Conservation (phyloP, 2,113 vertebrate species). For the Zeus faber region DNA sequence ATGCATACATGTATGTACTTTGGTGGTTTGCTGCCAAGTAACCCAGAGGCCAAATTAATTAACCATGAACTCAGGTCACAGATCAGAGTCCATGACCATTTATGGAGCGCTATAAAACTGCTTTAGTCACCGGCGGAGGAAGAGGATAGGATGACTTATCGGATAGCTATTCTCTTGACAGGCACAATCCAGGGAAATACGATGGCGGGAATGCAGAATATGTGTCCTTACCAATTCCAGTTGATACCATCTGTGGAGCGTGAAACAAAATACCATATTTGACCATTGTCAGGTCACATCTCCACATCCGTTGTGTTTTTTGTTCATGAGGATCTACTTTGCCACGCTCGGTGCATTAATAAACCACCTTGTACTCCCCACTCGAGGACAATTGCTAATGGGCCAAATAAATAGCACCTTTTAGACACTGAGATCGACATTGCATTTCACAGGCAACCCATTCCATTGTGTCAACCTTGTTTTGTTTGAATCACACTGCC, state of each 20-base stretch:
- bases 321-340: slow-evolving; percentile 12
- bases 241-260: slow-evolving; percentile 4
- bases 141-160: slow-evolving; percentile 28
- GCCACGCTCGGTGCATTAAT: no score
- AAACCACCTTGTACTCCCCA: background rate
- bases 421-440: slow-evolving; percentile 10
- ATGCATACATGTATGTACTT: slow-evolving; percentile 5
- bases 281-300: background rate
- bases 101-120: slow-evolving; percentile 15
- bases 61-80: slow-evolving; percentile 8
- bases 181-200: slow-evolving; percentile 13
- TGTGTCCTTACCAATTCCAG: slow-evolving; percentile 3
- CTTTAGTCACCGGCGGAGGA: slow-evolving; percentile 9
- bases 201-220: slow-evolving; percentile 30
- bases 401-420: slow-evolving; percentile 30
- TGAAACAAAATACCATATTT: background rate
- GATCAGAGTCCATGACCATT: slow-evolving; percentile 20
- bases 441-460: slow-evolving; percentile 16
- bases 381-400: slow-evolving; percentile 46
- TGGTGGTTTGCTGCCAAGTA: background rate
- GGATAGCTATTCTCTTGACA: slow-evolving; percentile 24
- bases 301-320: background rate
- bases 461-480: slow-evolving; percentile 44
- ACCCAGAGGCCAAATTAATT: slow-evolving; percentile 12
- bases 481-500: slow-evolving; percentile 43